Conservation (phyloP, 2,888 invertebrate species). For the Philhelius pedissequus region DNA sequence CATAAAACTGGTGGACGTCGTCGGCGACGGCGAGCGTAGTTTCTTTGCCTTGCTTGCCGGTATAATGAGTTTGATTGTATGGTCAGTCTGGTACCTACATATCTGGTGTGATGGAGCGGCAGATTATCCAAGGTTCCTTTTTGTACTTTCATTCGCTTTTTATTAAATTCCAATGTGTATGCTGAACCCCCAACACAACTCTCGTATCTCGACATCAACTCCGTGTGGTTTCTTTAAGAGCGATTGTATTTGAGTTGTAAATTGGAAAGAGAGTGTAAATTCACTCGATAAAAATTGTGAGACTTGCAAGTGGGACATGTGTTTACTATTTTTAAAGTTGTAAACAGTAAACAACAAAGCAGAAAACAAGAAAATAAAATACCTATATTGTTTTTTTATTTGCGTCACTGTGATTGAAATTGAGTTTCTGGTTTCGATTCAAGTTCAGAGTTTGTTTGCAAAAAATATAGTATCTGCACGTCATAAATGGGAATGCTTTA, state of each 20-base stretch:
- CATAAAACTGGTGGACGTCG: background rate
- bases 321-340: slow-evolving; percentile 43
- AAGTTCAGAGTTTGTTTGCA: slow-evolving; percentile 9
- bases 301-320: slow-evolving; percentile 21
- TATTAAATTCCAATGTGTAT: slow-evolving; percentile 40
- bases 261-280: slow-evolving; percentile 10
- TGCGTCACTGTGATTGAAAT: slow-evolving; percentile 2
- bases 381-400: background rate
- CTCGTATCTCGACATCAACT: background rate
- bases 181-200: background rate
- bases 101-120: slow-evolving; percentile 7
- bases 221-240: background rate
- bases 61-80: background rate
- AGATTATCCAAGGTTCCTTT: slow-evolving; percentile 26
- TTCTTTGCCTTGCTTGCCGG: background rate
- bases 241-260: background rate
- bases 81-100: background rate
- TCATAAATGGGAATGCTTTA: background rate
- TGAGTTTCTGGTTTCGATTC: slow-evolving; percentile 6
- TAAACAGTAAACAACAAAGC: slow-evolving; percentile 29
- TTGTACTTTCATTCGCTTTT: slow-evolving; percentile 29
- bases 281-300: slow-evolving; percentile 18
- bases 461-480: background rate
- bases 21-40: background rate
- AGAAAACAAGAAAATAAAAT: background rate